These are phyloP conservation scores for Tenthredo notha DNA, from an alignment of 2,888 invertebrate species.

Conservation along the genomic window DNA sequence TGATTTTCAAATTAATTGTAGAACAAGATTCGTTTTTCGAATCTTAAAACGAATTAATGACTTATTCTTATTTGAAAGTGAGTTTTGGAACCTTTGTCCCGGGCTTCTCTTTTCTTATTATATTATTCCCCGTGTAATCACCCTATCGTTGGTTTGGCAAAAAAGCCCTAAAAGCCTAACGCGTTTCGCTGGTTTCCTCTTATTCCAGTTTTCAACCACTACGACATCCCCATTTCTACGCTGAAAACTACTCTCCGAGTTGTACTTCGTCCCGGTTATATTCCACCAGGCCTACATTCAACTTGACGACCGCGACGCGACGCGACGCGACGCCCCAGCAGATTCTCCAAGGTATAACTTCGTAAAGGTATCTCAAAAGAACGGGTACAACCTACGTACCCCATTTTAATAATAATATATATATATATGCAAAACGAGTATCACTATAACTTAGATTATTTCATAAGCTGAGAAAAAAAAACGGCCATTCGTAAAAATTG, in stretches of 20 bases:
- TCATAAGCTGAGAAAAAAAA: no score
- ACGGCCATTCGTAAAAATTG: no score
- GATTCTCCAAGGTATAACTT: not conserved
- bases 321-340: not conserved
- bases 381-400: not conserved
- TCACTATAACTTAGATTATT: no score
- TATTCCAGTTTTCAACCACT: slow-evolving; percentile 16
- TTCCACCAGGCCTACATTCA: not conserved
- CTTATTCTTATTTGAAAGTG: not conserved
- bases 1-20: not conserved
- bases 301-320: slow-evolving; percentile 8
- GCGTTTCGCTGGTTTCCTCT: slow-evolving; percentile 15
- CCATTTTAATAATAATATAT: not conserved
- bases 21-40: not conserved
- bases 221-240: not conserved
- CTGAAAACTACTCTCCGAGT: not conserved
- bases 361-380: not conserved
- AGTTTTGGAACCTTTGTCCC: not conserved
- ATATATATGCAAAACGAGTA: not conserved
- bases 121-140: not conserved
- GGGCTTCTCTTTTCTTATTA: not conserved
- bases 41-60: not conserved
- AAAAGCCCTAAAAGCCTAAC: slow-evolving; percentile 11
- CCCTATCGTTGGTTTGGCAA: not conserved
- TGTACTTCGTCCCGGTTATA: slow-evolving; percentile 1